Base-by-base conservation (phyloP, 2,888 invertebrate species). In the Eupeodes latifasciatus region DNA sequence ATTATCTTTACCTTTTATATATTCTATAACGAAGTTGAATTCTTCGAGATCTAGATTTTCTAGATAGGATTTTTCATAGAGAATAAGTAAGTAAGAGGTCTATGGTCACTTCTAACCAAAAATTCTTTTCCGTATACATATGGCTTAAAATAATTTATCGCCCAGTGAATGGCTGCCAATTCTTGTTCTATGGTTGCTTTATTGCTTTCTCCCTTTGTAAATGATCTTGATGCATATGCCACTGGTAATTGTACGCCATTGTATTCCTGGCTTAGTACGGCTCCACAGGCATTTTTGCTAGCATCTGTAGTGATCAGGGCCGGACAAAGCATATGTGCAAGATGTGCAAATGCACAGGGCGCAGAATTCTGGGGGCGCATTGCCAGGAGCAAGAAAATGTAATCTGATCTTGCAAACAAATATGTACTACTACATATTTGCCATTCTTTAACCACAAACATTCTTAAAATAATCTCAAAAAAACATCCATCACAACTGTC, bases 151-250 rank as follows among this genome's bases (percentile, higher is more conserved):
- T 90, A 74, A 36, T 77, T 90, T 7, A 91, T 90, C 34, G 90
- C 88, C 85, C 81, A 90, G 69, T 89, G 84, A 53, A 89, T 85
- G 11, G 90, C 90, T 64, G 91, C 67, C 3, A 90, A 61, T 69
- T 91, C 90, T 49, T 91, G 90, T 61, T 91, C 90, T 10, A 90
- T 90, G 10, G 89, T 90, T 5, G 89, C 80, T 72, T 90, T 91
- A 51, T 90, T 90, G 4, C 14, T 81, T 81, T 90, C 90, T 12
- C 89, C 90, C 77, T 89, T 90, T 34, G 90, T 90, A 49, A 91
- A 90, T 9, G 85, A 34, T 86, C 80, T 83, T 53, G 89, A 89
- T 27, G 86, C 85, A 71, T 87, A 88, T 34, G 89, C 69, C 10
- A 90, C 61, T 27, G 85, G 89, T 51, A 80, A 66, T 82, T 36